Percentiles rank a stretch among this genome's conserved stretches.
Conservation (phyloP, 2,888 invertebrate species). For the Dolomedes plantarius region DNA sequence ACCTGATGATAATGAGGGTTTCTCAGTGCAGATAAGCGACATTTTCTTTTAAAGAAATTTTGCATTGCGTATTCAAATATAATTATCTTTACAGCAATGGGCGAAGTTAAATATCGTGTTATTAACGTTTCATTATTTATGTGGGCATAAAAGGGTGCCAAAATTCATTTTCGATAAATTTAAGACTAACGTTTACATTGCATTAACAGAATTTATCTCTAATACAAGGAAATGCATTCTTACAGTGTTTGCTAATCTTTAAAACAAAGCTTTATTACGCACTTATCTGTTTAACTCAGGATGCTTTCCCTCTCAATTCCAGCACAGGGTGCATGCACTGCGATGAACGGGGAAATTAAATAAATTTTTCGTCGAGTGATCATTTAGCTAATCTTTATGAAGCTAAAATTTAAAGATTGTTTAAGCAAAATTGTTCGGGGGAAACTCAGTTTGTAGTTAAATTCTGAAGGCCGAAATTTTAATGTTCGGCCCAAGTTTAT, state of each 20-base stretch:
- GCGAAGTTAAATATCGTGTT: too few relatives aligned
- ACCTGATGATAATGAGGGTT: too few relatives aligned
- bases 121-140: too few relatives aligned
- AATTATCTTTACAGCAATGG: too few relatives aligned
- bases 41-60: too few relatives aligned
- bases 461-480: too few relatives aligned
- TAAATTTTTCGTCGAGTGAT: not conserved
- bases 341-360: not conserved
- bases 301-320: not conserved
- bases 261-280: not conserved
- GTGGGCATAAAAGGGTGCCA: not conserved
- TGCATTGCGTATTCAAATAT: too few relatives aligned
- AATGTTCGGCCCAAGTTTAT: too few relatives aligned
- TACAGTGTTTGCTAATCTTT: not conserved
- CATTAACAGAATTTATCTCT: not conserved
- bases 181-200: not conserved
- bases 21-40: too few relatives aligned
- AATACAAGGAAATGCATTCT: not conserved
- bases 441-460: too few relatives aligned
- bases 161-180: not conserved
- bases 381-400: not conserved
- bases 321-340: not conserved
- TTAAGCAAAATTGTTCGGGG: too few relatives aligned
- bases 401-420: too few relatives aligned
- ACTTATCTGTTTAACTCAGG: not conserved